phyloP scores from a whole-genome alignment of 2,797 vertebrate species.

The Syngnathus rostellatus region DNA sequence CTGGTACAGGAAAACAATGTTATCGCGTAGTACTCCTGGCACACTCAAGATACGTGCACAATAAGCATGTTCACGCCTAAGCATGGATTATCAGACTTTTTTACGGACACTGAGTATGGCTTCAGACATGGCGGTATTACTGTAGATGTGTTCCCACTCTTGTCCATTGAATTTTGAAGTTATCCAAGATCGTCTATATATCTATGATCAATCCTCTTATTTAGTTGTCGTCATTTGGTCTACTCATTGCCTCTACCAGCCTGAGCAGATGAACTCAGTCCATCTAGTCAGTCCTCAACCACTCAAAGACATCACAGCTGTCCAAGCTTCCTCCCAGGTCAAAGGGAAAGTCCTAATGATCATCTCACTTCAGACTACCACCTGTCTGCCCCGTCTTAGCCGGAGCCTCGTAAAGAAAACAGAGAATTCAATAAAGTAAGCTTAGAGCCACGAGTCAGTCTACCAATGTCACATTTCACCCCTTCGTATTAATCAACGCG shows the following conservation, averaged over 20 bases:
- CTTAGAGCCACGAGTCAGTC: slow-evolving; percentile 44
- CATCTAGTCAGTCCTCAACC: slow-evolving; percentile 16
- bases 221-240: neutral
- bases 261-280: slow-evolving; percentile 24
- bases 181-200: neutral
- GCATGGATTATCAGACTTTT: too few species aligned
- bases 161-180: neutral
- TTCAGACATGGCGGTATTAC: neutral
- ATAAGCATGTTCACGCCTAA: too few species aligned
- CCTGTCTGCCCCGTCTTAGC: slow-evolving; percentile 57
- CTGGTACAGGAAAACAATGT: neutral
- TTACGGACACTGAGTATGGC: neutral
- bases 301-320: slow-evolving; percentile 57
- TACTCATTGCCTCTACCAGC: slow-evolving; percentile 2
- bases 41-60: too few species aligned
- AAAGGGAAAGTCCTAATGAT: slow-evolving; percentile 61
- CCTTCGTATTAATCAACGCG: neutral
- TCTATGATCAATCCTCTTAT: neutral
- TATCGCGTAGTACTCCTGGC: too few species aligned
- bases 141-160: neutral
- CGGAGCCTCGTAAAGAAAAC: slow-evolving; percentile 53
- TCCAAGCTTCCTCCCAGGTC: slow-evolving; percentile 48
- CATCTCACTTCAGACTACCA: slow-evolving; percentile 46
- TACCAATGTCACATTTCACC: neutral
- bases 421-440: slow-evolving; percentile 64